Evolutionary conservation across 2,888 invertebrate genomes (phyloP).

Genomic region (Orchesellides sinensis): DNA sequence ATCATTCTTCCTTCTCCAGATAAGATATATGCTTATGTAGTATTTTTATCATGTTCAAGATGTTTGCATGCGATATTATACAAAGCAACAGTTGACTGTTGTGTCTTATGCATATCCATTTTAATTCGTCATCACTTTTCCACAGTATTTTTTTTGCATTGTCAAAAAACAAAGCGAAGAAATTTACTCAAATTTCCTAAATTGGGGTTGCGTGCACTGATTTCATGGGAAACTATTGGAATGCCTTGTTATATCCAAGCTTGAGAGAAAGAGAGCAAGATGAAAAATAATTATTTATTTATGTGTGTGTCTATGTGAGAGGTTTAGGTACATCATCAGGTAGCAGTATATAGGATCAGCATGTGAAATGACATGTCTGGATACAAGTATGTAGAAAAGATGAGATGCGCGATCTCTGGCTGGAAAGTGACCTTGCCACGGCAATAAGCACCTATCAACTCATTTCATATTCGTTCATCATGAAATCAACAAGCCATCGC

Average conservation of each 20-base stretch:
- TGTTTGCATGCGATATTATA: slow-evolving; percentile 30
- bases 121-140: not conserved
- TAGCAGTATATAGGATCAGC: not conserved
- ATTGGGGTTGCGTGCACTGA: slow-evolving; percentile 18
- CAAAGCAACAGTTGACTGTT: slow-evolving; percentile 41
- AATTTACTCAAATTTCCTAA: not conserved
- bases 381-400: not conserved
- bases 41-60: not conserved
- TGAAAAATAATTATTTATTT: no score
- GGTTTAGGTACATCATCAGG: no score
- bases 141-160: not conserved
- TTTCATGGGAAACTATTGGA: slow-evolving; percentile 1
- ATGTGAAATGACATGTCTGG: not conserved
- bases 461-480: not conserved
- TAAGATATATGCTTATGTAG: not conserved
- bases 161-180: not conserved
- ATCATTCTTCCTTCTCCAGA: slow-evolving; percentile 15
- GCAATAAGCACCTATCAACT: slow-evolving; percentile 13
- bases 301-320: no score
- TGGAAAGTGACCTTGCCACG: slow-evolving; percentile 27
- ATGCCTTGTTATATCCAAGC: not conserved
- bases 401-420: not conserved
- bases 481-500: not conserved
- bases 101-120: not conserved
- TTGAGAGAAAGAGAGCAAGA: no score